Evolutionary conservation across 2,888 invertebrate species (phyloP).

Genomic region (Tribolium freemani): DNA sequence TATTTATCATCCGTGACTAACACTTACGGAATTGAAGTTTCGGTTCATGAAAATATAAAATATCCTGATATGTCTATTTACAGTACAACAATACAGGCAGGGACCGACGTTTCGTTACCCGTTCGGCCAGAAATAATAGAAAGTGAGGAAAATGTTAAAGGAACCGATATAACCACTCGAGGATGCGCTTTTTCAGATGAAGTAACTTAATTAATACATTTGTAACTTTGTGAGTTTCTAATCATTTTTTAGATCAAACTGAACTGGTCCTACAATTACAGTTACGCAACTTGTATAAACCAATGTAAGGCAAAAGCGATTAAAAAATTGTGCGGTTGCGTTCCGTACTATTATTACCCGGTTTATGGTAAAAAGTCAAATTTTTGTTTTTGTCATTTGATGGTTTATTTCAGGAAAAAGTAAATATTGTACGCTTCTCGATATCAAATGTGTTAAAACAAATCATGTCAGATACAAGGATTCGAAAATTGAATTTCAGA

Average conservation of each 20-base stretch:
- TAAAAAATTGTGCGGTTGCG: conserved; percentile 27
- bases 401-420: neutral
- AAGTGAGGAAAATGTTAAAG: conserved; percentile 31
- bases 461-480: neutral
- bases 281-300: conserved; percentile 39
- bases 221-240: conserved; percentile 10
- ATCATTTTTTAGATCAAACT: conserved; percentile 23
- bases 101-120: conserved; percentile 35
- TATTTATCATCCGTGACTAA: conserved; percentile 28
- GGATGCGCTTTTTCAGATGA: conserved; percentile 43
- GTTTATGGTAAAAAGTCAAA: conserved; percentile 4
- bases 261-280: conserved; percentile 32
- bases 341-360: conserved; percentile 42
- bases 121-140: conserved; percentile 38
- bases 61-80: conserved; percentile 35
- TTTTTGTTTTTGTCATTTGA: neutral
- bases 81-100: conserved; percentile 29
- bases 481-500: neutral
- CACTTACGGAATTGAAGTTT: conserved; percentile 31
- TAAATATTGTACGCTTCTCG: conserved; percentile 30
- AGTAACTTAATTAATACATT: neutral
- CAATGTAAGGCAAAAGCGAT: conserved; percentile 37
- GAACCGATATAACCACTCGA: conserved; percentile 23
- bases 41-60: conserved; percentile 34
- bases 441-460: conserved; percentile 20